Evolutionary conservation across 2,113 vertebrate species (phyloP), one percentile per base, ranked within the genome.

Genomic region (Chrysochloris asiatica): DNA sequence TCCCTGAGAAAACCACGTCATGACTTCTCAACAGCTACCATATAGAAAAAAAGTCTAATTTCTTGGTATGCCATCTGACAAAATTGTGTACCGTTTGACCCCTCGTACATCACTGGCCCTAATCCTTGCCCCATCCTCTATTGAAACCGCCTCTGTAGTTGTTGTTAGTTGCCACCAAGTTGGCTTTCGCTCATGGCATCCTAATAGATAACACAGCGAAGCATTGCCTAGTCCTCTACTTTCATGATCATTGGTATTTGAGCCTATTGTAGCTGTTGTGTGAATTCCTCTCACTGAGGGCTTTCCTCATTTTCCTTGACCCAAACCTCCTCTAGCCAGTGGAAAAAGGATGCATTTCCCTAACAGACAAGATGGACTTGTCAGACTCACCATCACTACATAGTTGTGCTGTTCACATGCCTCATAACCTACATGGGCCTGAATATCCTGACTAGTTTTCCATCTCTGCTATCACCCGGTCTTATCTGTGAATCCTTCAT

Each of bases 311-410:
- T 69, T 65, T 36, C 65, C 6, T 69, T 69, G n/a, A 6, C 65
- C 30, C 59, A 84, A 38, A 10, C 13, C 13, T 88, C 48, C 28
- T 30, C 28, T 43, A 63, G 56, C 36, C 38, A 24, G 3, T 21
- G 19, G 67, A 71, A 69, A 8, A 48, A 85, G 28, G n/a, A 4
- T 28, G 2, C 43, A 47, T 47, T 7, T 48, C 33, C 33, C 1
- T 14, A 75, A 4, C 43, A 87, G 59, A 38, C 12, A 43, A 54
- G 16, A 5, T 43, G 1, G 16, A 3, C 65, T 48, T 71, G 12
- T 47, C 30, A 9, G 3, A 4, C 17, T 61, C 36, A 3, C 10
- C 10, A 0, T 4, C 6, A 11, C 47, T 13, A 6, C 4, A 7
- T 10, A 6, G 4, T 43, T 36, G 33, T 24, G 24, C 16, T 24